Percentiles rank a stretch among this genome's conserved stretches.
Evolutionary conservation across 2,797 vertebrate genomes (phyloP).

Genomic region (Pterois miles): DNA sequence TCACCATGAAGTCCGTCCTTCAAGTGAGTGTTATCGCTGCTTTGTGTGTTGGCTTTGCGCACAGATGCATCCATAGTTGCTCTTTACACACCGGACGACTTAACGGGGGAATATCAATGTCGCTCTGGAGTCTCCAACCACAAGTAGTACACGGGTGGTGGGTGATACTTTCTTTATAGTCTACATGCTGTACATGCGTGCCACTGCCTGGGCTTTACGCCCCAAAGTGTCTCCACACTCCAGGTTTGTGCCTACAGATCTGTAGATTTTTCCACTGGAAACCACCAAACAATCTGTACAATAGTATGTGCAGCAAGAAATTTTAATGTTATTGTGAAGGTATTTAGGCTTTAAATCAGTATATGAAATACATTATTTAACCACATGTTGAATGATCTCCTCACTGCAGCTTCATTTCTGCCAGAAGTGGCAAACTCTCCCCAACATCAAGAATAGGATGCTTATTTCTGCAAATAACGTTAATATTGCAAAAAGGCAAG

Average conservation of each 20-base stretch:
- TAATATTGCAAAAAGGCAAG: background rate
- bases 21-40: constrained; percentile 84
- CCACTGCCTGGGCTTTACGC: background rate
- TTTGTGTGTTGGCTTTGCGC: background rate
- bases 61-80: background rate
- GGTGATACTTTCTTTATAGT: background rate
- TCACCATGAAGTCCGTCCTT: constrained; percentile 89
- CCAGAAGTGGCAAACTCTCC: background rate
- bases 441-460: background rate
- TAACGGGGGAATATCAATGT: background rate
- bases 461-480: background rate
- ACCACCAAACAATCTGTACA: background rate
- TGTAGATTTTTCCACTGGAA: background rate
- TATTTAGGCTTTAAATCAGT: background rate
- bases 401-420: background rate
- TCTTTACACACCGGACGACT: constrained; percentile 10
- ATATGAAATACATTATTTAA: background rate
- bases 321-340: background rate
- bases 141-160: background rate
- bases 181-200: background rate
- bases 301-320: accelerated
- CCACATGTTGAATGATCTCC: background rate
- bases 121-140: background rate
- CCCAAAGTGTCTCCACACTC: background rate
- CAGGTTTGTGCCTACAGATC: background rate